These are phyloP conservation scores for Myiotriccus ornatus DNA, from an alignment of 2,797 vertebrate genomes.

Conservation along the genomic window DNA sequence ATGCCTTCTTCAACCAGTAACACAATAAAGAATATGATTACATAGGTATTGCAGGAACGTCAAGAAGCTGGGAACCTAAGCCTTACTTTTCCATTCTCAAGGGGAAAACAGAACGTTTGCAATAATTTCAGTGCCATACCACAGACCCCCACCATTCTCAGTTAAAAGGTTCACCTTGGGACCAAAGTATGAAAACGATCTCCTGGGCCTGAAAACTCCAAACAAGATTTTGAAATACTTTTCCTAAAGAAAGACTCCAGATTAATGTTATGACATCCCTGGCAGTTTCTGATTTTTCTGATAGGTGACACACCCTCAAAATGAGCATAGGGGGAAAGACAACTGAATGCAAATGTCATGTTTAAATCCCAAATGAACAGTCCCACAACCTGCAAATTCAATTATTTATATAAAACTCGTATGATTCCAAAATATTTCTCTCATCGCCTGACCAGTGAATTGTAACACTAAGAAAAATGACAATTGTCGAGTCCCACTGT, in stretches of 20 bases:
- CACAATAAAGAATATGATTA: background rate
- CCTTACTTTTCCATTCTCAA: background rate
- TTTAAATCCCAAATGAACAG: background rate
- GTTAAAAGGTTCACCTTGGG: background rate
- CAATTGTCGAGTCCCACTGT: background rate
- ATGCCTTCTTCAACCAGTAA: background rate
- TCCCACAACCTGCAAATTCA: background rate
- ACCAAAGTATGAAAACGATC: background rate
- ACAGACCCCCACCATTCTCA: background rate
- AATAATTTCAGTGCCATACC: background rate
- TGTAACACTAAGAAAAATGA: background rate
- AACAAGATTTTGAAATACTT: background rate
- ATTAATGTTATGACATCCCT: background rate
- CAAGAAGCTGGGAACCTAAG: background rate
- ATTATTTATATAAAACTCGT: background rate
- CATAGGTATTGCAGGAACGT: background rate
- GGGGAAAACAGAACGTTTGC: background rate
- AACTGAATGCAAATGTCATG: background rate
- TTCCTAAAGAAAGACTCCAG: background rate
- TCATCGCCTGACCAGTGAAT: background rate
- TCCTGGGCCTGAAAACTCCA: background rate
- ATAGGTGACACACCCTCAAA: background rate
- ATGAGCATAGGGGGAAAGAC: background rate
- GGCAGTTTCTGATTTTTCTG: conserved; percentile 1
- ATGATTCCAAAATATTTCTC: background rate